Evolutionary conservation across 1,140 invertebrate genomes (phyloP), one percentile per base, ranked within the genome.

Genomic region (Babylonia areolata): DNA sequence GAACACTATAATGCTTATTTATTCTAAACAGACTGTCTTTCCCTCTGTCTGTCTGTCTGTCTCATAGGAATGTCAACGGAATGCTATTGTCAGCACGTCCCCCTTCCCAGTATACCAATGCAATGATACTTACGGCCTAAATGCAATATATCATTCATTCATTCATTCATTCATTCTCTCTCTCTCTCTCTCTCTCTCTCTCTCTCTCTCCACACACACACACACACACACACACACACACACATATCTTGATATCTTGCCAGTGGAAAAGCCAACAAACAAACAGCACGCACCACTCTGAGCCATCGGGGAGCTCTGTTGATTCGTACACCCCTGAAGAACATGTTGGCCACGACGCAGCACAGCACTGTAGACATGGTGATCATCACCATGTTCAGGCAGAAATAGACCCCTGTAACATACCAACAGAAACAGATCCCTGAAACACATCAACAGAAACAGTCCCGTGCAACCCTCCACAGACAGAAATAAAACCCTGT

Each of bases 371-470:
- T 94, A 9, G 94, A 94, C 88, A 94, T 89, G 0, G 94, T 94
- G 46, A 94, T 94, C 91, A 95, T 89, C 15, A 93, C 90, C 94
- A 94, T 95, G 85, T 94, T 94, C 77, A 94, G 86, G 86, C 94
- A 95, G 88, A 94, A 95, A 86, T 94, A 95, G 28, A 92, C 93
- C 39, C 93, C 94, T 94, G 87, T 35, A 91, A 88, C 37, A 39
- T 42, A 77, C 73, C 58, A 64, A 0, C 0, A 20, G 17, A 17
- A 17, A 51, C 46, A 51, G 46, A 12, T 15, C 42, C 5, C 42
- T 5, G 15, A 46, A 51, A 51, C 46, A 51, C 17, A 51, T 51
- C 46, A 51, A 0, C 9, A 51, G 46, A 17, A 17, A 51, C 46
- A 51, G 46, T 94, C 9, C 93, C 94, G 87, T 0, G 94, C 94